These are phyloP conservation scores for Enteromius argenteus DNA, from an alignment of 2,797 vertebrate species.

Conservation along the genomic window DNA sequence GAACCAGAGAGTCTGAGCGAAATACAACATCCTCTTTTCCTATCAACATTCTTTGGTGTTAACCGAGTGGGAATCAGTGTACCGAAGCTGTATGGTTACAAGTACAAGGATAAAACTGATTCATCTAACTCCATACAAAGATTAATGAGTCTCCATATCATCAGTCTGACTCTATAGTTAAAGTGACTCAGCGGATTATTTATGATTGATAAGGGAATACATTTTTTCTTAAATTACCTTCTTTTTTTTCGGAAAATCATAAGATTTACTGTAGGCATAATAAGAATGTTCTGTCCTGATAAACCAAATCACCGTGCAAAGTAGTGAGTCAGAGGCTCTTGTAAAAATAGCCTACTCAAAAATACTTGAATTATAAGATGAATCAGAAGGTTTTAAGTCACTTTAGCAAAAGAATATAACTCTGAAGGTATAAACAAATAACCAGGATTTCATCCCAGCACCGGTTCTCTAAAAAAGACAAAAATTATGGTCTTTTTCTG, in stretches of 20 bases:
- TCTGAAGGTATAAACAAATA: not conserved
- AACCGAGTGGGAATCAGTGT: not conserved
- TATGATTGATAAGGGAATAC: not conserved
- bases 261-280: slow-evolving; percentile 7
- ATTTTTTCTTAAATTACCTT: not conserved
- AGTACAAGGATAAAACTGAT: not conserved
- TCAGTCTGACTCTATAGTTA: slow-evolving; percentile 13
- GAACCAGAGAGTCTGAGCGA: not conserved
- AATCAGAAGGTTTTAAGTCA: not conserved
- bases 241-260: not conserved
- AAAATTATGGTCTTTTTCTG: not conserved
- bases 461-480: not conserved
- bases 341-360: slow-evolving; percentile 12
- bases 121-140: not conserved
- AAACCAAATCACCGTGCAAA: slow-evolving; percentile 23
- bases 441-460: not conserved
- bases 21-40: not conserved
- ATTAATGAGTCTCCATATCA: slow-evolving; percentile 10
- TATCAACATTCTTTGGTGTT: slow-evolving; percentile 1
- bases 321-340: slow-evolving; percentile 20
- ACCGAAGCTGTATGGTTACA: not conserved
- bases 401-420: slow-evolving; percentile 1
- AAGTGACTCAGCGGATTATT: slow-evolving; percentile 5
- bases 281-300: slow-evolving; percentile 8
- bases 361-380: not conserved